Evolutionary conservation across 2,113 vertebrate genomes (phyloP), one percentile per base, ranked within the genome.

Genomic region (Dendrocopos noguchii): DNA sequence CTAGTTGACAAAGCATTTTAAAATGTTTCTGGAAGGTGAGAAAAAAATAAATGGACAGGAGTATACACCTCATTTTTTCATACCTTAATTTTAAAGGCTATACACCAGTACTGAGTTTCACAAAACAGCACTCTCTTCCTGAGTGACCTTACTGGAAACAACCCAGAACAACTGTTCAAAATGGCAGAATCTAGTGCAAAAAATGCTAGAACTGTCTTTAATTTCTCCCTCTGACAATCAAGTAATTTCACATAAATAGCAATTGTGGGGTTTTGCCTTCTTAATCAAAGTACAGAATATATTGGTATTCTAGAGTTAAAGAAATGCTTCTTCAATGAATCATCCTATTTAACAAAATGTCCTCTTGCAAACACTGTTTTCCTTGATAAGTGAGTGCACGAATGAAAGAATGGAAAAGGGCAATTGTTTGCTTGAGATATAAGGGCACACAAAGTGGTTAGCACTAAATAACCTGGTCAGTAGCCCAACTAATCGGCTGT

Each of bases 401-500:
- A 92, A 96, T 90, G 76, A 78, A 89, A 85, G 94, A 87, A 89
- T 91, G 95, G 94, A 80, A 94, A 95, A 83, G 80, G 55, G 42
- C 88, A 95, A 96, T 95, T 95, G 94, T 96, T 94, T 95, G 83
- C 88, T 87, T 81, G 87, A 84, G 83, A 29, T 66, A 70, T 90
- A 63, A 87, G 95, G 92, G 84, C 95, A 67, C 93, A 95, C 73
- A 19, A 81, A 96, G 85, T 94, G 68, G 95, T 70, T 76, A 88
- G 63, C 96, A 85, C 91, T 89, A 92, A 81, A 87, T 96, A 94
- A 95, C 96, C 95, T 88, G 92, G 96, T 88, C 96, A 97, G 97
- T 95, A 79, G 94, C 93, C 93, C 95, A 81, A 55, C 97, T 98
- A 98, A 98, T 98, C 97, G 95, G 68, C 88, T 85, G 81, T 0